These are phyloP conservation scores for Anthopleura sola DNA, from an alignment of 64 coral and sea anemone species.

Conservation along the genomic window DNA sequence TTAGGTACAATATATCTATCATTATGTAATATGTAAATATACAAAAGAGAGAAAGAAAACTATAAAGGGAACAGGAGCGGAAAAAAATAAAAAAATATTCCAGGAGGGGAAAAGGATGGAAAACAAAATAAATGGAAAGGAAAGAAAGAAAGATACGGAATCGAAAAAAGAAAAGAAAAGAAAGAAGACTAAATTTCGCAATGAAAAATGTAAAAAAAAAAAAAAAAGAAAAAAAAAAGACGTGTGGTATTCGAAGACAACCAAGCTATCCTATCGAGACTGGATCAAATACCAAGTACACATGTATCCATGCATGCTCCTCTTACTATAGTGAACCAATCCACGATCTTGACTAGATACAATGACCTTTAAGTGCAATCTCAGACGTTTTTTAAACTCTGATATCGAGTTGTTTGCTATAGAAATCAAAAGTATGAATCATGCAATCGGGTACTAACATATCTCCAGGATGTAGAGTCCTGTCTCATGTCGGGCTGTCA, in stretches of 20 bases:
- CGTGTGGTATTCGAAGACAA: too few species aligned
- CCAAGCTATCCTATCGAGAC: too few species aligned
- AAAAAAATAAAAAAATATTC: background rate
- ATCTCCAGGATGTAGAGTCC: background rate
- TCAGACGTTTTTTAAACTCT: background rate
- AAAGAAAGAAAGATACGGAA: background rate
- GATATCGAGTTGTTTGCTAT: background rate
- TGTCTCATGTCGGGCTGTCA: conserved; percentile 4
- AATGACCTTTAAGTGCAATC: background rate
- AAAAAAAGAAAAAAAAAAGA: background rate
- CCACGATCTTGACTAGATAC: too few species aligned
- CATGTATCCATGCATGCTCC: too few species aligned
- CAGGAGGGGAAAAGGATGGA: background rate
- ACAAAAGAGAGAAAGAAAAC: background rate
- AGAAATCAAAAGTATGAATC: background rate
- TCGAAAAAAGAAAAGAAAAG: background rate
- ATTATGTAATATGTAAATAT: too few species aligned
- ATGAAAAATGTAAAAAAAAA: background rate
- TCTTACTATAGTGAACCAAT: too few species aligned
- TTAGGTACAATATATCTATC: too few species aligned
- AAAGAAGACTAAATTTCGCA: background rate
- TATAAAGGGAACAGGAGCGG: background rate
- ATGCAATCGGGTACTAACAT: background rate
- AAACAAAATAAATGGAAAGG: background rate
- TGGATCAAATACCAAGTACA: too few species aligned